Base-by-base conservation (phyloP, 2,113 vertebrate species). In the Oplegnathus fasciatus region DNA sequence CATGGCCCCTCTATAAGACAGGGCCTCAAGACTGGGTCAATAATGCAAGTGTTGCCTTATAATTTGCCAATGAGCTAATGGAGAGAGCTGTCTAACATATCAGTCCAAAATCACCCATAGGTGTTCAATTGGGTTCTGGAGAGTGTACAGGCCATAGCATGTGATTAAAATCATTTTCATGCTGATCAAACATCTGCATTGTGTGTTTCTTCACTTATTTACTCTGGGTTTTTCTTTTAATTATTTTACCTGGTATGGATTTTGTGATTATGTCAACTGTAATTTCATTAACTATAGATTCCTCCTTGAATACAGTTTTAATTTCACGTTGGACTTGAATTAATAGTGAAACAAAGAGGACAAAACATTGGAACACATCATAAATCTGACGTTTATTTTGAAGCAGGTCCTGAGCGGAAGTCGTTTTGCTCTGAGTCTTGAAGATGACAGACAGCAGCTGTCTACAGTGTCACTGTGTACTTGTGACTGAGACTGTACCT, bases 401-500 rank as follows among this genome's bases (percentile, higher is more conserved):
- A 65, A 65, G n/a, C 10, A 28, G 2, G 28, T 18, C n/a, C 8
- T 20, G 10, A 26, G 2, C 46, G 18, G 28, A 82, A 50, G 62
- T 75, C 7, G 1, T 8, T 37, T 28, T 22, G 9, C 22, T 30
- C n/a, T 48, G 13, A 67, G 3, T 32, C 5, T 78, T n/a, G 11
- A 34, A 22, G 28, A 18, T 9, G 11, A 6, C 11, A 26, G 46
- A 24, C 46, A 55, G 34, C n/a, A 44, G 11, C 20, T 40, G 60
- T 13, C 26, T 30, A 20, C 20, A 9, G 13, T 52, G 30, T 55
- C 13, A 11, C 24, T 26, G 24, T 18, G 10, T 44, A 42, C 22
- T 37, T 7, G 10, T 14, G 5, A 7, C 4, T 22, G 1, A 9
- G 8, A 14, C 1, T 0, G 1, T 18, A 34, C 0, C 3, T 4